These are phyloP conservation scores for Cylloceria caligata DNA, from an alignment of 2,888 invertebrate species.

Conservation along the genomic window DNA sequence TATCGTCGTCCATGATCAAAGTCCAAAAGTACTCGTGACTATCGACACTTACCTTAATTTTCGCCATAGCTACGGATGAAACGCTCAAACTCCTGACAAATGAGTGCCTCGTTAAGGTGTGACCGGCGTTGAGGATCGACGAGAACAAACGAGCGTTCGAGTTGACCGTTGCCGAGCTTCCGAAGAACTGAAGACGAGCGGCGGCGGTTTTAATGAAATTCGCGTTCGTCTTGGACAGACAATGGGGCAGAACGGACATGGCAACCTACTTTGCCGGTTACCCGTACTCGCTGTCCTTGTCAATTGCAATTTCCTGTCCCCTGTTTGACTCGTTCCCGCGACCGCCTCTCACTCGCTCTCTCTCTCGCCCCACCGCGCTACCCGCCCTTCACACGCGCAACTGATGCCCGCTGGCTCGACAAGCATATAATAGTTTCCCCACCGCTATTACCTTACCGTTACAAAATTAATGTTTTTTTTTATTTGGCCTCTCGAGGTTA, in stretches of 20 bases:
- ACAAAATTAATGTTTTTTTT: constrained; percentile 44
- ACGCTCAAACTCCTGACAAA: constrained; percentile 69
- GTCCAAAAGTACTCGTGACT: neutral
- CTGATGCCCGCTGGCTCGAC: constrained; percentile 30
- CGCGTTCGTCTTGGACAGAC: constrained; percentile 71
- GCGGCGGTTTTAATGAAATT: constrained; percentile 75
- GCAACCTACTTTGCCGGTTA: constrained; percentile 74
- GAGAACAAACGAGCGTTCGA: constrained; percentile 30
- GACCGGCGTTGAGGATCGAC: constrained; percentile 40
- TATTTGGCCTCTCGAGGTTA: constrained; percentile 49
- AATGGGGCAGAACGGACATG: constrained; percentile 78
- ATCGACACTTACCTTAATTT: constrained; percentile 79
- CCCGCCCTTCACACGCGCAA: neutral
- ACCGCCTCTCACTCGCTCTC: constrained; percentile 18
- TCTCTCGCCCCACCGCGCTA: constrained; percentile 4
- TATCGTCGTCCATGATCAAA: constrained; percentile 23
- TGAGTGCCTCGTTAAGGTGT: constrained; percentile 38
- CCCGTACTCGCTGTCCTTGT: constrained; percentile 30
- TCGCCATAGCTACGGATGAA: constrained; percentile 78
- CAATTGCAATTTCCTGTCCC: constrained; percentile 33
- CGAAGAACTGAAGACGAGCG: constrained; percentile 63
- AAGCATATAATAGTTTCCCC: constrained; percentile 39
- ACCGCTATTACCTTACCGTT: constrained; percentile 50
- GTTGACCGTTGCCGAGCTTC: constrained; percentile 67
- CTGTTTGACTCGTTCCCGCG: too few species aligned